phyloP scores from a whole-genome alignment of 2,888 invertebrate genomes.

The Oscheius myriophilus region DNA sequence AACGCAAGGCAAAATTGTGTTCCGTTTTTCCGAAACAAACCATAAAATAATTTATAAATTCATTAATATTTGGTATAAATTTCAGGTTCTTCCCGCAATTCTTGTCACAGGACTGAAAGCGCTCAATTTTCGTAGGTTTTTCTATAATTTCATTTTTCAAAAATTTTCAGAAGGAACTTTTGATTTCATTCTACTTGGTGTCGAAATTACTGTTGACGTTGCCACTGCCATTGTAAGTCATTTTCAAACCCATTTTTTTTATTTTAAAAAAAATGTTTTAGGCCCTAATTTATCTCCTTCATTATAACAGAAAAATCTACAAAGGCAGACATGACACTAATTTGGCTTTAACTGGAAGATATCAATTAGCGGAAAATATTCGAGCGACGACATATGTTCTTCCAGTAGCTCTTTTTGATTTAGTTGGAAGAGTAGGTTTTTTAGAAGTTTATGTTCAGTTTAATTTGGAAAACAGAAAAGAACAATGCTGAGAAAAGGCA shows the following conservation, averaged over 20 bases:
- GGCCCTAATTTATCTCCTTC: conserved; percentile 12
- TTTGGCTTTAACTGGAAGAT: conserved; percentile 15
- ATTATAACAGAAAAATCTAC: conserved; percentile 13
- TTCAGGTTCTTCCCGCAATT: conserved; percentile 13
- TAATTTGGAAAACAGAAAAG: too few relatives aligned
- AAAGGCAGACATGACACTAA: conserved; percentile 9
- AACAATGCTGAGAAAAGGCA: too few relatives aligned
- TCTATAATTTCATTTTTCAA: not conserved
- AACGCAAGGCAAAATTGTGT: too few relatives aligned
- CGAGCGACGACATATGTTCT: conserved; percentile 16
- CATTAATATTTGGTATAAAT: too few relatives aligned
- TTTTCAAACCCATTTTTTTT: not conserved
- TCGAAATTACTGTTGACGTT: conserved; percentile 8
- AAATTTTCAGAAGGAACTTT: not conserved
- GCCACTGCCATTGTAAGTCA: conserved; percentile 1
- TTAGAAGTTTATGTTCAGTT: too few relatives aligned
- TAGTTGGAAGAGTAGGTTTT: conserved; percentile 12
- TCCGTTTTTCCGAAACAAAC: too few relatives aligned
- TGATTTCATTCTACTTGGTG: not conserved
- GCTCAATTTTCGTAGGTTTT: not conserved
- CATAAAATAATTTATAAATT: too few relatives aligned
- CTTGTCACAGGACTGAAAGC: not conserved
- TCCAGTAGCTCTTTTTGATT: conserved; percentile 25
- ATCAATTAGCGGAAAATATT: conserved; percentile 23
- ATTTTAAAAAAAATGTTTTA: not conserved